Evolutionary conservation across 2,113 vertebrate genomes (phyloP).

Genomic region (Nesogale talazaci): DNA sequence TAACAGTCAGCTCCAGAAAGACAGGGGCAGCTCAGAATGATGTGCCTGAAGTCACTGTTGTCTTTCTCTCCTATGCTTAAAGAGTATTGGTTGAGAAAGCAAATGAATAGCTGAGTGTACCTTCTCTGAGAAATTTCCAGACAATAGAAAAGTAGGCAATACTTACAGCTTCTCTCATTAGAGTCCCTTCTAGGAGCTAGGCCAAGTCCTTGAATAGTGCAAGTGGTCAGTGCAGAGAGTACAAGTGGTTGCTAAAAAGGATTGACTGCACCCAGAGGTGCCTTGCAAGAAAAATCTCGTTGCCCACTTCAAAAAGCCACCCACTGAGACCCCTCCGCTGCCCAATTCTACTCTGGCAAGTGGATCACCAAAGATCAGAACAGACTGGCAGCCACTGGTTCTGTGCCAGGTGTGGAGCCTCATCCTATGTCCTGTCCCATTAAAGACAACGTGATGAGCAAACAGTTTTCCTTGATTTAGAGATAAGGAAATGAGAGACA

Average conservation of each 20-base stretch:
- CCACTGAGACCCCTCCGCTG: background rate
- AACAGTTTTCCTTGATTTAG: background rate
- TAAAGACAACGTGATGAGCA: background rate
- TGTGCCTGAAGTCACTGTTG: background rate
- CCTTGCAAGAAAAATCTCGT: background rate
- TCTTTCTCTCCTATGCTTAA: background rate
- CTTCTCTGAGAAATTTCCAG: background rate
- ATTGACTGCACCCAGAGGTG: background rate
- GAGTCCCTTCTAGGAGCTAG: background rate
- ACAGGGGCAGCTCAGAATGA: background rate
- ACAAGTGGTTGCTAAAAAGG: background rate
- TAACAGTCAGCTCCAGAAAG: background rate
- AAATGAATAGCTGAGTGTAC: background rate
- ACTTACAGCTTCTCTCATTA: background rate
- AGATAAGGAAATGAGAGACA: slow-evolving; percentile 13
- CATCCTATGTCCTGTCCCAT: background rate
- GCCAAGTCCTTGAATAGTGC: background rate
- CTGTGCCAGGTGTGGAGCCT: background rate
- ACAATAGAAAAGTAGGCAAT: background rate
- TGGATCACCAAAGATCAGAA: background rate
- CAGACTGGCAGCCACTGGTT: background rate
- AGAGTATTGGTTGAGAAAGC: slow-evolving; percentile 3
- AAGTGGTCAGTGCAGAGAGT: background rate
- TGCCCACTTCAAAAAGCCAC: background rate
- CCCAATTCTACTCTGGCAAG: background rate